phyloP scores from a whole-genome alignment of 1,140 invertebrate genomes.

The Drosophila littoralis region DNA sequence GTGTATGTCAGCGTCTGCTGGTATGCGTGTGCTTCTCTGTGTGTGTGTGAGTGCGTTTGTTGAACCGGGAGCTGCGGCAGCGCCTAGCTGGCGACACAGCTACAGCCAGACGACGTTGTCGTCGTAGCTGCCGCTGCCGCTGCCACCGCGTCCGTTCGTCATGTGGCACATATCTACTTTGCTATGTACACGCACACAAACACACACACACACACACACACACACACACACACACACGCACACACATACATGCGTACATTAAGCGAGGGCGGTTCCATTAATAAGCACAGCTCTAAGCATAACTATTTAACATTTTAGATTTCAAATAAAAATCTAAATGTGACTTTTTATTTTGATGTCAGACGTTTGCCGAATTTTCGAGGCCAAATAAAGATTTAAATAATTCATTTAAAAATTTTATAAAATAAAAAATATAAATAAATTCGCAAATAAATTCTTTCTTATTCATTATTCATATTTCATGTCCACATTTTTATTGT shows the following conservation, averaged over 20 bases:
- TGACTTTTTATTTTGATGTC: background rate
- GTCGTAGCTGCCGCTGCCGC: slow-evolving; percentile 7
- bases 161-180: slow-evolving; percentile 40
- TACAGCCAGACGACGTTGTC: slow-evolving; percentile 23
- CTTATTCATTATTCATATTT: no score
- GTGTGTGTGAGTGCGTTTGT: slow-evolving; percentile 17
- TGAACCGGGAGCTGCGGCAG: slow-evolving; percentile 39
- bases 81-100: slow-evolving; percentile 42
- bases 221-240: slow-evolving; percentile 12
- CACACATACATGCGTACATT: slow-evolving; percentile 7
- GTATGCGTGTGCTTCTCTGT: slow-evolving; percentile 5
- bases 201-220: slow-evolving; percentile 6
- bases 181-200: slow-evolving; percentile 25
- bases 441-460: no score
- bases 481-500: no score
- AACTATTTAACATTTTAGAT: background rate
- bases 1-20: slow-evolving; percentile 3
- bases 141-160: slow-evolving; percentile 18
- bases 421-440: no score
- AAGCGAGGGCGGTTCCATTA: slow-evolving; percentile 23
- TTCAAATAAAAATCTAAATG: no score
- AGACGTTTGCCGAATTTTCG: no score
- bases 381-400: no score
- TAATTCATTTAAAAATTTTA: no score
- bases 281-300: slow-evolving; percentile 6